A percentile compares a stretch with the other conserved stretches of the same genome.
Conservation (phyloP, 2,113 vertebrate genomes). For the Danionella cerebrum region DNA sequence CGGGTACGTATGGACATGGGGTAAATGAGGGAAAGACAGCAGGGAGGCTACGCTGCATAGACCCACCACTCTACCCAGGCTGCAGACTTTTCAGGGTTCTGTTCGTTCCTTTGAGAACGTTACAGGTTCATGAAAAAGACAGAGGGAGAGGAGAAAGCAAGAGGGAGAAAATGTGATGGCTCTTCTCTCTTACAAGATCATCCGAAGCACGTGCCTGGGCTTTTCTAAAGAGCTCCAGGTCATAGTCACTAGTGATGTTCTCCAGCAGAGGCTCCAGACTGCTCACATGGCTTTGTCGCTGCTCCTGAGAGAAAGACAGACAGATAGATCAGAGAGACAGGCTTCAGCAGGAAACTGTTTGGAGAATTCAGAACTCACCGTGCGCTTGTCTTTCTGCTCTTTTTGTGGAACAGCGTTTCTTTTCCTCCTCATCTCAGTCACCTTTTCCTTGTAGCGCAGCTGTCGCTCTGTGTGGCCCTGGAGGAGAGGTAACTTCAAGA, state of each 20-base stretch:
- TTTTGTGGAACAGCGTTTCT: constrained; percentile 83
- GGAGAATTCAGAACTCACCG: constrained; percentile 60
- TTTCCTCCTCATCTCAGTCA: constrained; percentile 94
- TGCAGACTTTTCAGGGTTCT: not conserved
- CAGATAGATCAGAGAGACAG: not conserved
- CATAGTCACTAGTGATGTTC: constrained; percentile 97
- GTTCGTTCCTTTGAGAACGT: not conserved
- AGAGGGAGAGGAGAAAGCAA: not conserved
- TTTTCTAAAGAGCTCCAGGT: constrained; percentile 96
- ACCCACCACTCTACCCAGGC: not conserved
- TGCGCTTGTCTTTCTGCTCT: constrained; percentile 91
- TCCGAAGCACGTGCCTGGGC: constrained; percentile 94
- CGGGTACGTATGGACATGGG: too few relatives aligned
- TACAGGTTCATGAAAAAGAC: not conserved
- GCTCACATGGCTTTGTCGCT: constrained; percentile 80
- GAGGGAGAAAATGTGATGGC: constrained; percentile 48
- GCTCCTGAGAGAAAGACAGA: constrained; percentile 66
- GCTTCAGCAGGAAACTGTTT: not conserved
- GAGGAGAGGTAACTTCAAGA: not conserved
- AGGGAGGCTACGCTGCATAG: not conserved
- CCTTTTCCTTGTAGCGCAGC: constrained; percentile 93
- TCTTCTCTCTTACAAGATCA: constrained; percentile 87
- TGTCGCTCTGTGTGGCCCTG: constrained; percentile 87
- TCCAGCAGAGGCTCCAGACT: constrained; percentile 90
- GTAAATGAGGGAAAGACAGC: not conserved